Evolutionary conservation across 30 jellyfish, hydroid and myxozoan genomes (phyloP).

Genomic region (Chrysaora quinquecirrha): DNA sequence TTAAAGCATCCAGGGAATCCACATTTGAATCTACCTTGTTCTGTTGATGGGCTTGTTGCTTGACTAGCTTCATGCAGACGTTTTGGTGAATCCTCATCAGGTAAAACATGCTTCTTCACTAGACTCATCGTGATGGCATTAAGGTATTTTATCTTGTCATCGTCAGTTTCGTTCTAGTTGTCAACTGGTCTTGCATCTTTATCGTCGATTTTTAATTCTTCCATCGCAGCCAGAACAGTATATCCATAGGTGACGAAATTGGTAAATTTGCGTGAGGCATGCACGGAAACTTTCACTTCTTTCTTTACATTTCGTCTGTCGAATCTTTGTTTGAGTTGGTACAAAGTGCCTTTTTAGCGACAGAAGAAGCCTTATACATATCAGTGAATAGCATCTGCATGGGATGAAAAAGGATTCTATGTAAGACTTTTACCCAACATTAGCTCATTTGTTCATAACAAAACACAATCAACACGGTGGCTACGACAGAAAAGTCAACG

Average conservation of each 20-base stretch:
- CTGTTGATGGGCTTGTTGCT: neutral
- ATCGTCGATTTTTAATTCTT: neutral
- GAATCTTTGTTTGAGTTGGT: neutral
- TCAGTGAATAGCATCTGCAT: constrained; percentile 9
- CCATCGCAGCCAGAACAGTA: neutral
- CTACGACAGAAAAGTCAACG: too few species aligned
- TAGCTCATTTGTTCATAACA: too few species aligned
- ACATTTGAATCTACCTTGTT: neutral
- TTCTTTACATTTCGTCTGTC: neutral
- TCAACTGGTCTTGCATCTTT: neutral
- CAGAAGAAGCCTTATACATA: neutral
- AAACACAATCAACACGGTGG: too few species aligned
- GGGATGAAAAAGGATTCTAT: neutral
- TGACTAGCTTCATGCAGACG: neutral
- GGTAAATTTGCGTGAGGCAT: neutral
- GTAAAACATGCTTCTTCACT: neutral
- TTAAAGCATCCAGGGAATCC: neutral
- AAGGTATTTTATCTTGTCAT: neutral
- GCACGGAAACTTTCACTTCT: neutral
- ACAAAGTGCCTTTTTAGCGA: constrained; percentile 2
- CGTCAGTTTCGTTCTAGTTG: neutral
- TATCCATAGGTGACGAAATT: neutral
- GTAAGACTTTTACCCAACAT: neutral
- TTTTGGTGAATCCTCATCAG: neutral
- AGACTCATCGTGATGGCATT: neutral